A percentile compares a stretch with the other conserved stretches of the same genome.
phyloP scores from a whole-genome alignment of 2,113 vertebrate species.

The Myrmophylax atrothorax region DNA sequence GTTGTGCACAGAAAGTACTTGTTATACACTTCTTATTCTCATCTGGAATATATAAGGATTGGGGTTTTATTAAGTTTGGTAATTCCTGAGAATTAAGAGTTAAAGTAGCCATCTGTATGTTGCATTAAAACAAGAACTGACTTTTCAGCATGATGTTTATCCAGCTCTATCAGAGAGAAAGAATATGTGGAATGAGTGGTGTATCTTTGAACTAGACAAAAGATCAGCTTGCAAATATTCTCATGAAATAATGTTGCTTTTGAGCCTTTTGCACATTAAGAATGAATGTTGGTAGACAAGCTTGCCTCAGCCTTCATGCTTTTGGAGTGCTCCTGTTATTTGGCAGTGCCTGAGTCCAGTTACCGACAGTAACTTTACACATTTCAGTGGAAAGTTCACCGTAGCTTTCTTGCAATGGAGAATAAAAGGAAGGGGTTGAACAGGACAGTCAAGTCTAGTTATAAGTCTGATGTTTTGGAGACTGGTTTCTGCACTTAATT shows the following conservation, averaged over 20 bases:
- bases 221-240: not conserved
- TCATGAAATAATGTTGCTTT: not conserved
- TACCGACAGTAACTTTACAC: not conserved
- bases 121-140: not conserved
- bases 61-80: not conserved
- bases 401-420: not conserved
- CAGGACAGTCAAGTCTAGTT: not conserved
- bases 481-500: not conserved
- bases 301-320: not conserved
- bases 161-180: not conserved
- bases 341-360: not conserved
- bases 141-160: not conserved
- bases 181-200: not conserved
- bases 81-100: not conserved
- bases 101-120: not conserved
- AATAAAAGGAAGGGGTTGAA: not conserved
- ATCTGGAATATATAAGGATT: not conserved
- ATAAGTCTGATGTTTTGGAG: not conserved
- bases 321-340: not conserved
- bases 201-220: not conserved
- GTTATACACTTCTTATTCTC: not conserved
- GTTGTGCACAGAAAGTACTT: not conserved
- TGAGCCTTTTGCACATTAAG: not conserved
- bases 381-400: not conserved
- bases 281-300: not conserved